Conservation (phyloP, 2,888 invertebrate species). For the Acanthococcus lagerstroemiae region DNA sequence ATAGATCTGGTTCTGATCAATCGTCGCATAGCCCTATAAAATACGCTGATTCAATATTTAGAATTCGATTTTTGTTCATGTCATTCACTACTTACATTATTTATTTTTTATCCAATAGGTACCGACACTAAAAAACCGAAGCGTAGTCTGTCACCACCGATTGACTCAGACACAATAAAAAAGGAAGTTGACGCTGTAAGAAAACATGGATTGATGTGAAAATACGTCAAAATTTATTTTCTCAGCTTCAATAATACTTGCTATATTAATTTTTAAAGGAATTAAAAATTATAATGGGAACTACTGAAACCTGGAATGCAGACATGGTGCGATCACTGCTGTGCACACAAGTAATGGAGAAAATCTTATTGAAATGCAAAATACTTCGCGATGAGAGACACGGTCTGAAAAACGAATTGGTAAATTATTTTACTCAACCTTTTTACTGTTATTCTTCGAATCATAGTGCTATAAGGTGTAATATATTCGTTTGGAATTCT, state of each 20-base stretch:
- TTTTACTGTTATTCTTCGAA: neutral
- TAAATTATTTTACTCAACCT: neutral
- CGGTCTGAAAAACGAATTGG: neutral
- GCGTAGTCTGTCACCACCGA: neutral
- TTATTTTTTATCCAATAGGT: slow-evolving; percentile 1
- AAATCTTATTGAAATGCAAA: neutral
- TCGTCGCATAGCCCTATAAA: too few species aligned
- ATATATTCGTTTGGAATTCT: too few species aligned
- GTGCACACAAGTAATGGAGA: too few species aligned
- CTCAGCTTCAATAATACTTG: neutral
- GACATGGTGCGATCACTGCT: too few species aligned
- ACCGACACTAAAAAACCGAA: neutral
- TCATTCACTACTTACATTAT: slow-evolving; percentile 5
- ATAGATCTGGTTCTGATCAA: too few species aligned
- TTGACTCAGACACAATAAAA: neutral
- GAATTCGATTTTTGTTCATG: too few species aligned
- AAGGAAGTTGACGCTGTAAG: neutral
- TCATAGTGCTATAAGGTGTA: too few species aligned
- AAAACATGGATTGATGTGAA: neutral
- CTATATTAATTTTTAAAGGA: slow-evolving; percentile 5
- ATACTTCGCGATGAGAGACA: neutral
- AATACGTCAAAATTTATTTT: slow-evolving; percentile 4
- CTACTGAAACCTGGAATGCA: neutral
- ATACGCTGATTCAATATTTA: too few species aligned
- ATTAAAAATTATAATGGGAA: neutral